phyloP scores from a whole-genome alignment of 2,888 invertebrate species.

The Eremobia ochroleuca region DNA sequence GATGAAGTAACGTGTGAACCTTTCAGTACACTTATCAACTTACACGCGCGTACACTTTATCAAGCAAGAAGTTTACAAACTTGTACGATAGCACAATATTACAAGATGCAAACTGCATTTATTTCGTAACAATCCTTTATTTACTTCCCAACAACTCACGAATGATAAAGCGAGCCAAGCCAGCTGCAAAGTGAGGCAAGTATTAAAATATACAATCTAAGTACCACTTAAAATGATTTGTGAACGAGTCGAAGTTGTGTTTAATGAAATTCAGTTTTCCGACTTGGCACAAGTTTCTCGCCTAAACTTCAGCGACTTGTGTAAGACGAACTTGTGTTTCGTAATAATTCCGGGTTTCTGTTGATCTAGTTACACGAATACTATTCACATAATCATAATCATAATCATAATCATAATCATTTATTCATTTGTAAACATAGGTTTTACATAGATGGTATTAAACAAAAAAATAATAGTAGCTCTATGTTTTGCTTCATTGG shows the following conservation, averaged over 20 bases:
- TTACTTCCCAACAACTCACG: constrained; percentile 4
- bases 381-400: too few relatives aligned
- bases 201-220: constrained; percentile 56
- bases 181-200: constrained; percentile 38
- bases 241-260: constrained; percentile 51
- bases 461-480: too few relatives aligned
- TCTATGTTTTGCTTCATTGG: too few relatives aligned
- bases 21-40: background rate
- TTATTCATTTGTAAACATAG: too few relatives aligned
- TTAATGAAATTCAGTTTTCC: constrained; percentile 62
- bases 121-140: constrained; percentile 15
- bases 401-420: too few relatives aligned
- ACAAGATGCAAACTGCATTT: constrained; percentile 8
- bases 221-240: constrained; percentile 59
- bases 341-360: constrained; percentile 3
- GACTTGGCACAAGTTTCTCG: constrained; percentile 43
- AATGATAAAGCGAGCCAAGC: constrained; percentile 22
- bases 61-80: background rate
- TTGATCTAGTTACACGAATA: constrained; percentile 12
- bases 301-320: constrained; percentile 32
- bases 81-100: background rate
- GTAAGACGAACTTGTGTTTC: constrained; percentile 29
- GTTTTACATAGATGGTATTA: too few relatives aligned
- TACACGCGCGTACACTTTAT: too few relatives aligned
- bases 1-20: background rate